phyloP scores from a whole-genome alignment of 2,888 invertebrate genomes.

The Caenorhabditis zanzibari region DNA sequence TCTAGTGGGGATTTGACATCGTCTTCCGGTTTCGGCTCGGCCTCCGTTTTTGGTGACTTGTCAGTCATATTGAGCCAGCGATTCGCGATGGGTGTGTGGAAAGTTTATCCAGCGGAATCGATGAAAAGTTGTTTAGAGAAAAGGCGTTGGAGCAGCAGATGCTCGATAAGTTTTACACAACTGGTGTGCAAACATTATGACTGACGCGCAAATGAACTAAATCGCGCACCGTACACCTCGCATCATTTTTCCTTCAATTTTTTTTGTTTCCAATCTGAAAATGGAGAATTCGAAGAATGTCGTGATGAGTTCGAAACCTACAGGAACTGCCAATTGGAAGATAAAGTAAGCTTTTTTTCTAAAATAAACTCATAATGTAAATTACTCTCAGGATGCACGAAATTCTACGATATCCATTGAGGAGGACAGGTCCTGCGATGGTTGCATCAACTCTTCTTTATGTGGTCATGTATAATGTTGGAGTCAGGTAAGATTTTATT shows the following conservation, averaged over 20 bases:
- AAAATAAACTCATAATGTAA: neutral
- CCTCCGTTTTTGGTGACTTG: neutral
- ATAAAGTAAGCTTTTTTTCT: slow-evolving; percentile 31
- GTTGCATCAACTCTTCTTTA: slow-evolving; percentile 45
- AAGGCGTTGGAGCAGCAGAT: neutral
- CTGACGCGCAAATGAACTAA: slow-evolving; percentile 40
- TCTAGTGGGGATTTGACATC: slow-evolving; percentile 51
- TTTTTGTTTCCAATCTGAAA: neutral
- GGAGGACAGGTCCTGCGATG: slow-evolving; percentile 50
- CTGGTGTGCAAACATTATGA: slow-evolving; percentile 26
- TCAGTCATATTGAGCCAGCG: slow-evolving; percentile 3
- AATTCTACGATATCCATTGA: slow-evolving; percentile 46
- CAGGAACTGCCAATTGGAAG: slow-evolving; percentile 59
- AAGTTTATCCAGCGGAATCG: too few relatives aligned
- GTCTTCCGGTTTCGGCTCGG: slow-evolving; percentile 6
- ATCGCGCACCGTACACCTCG: slow-evolving; percentile 30
- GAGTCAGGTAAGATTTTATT: slow-evolving; percentile 40
- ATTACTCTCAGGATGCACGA: slow-evolving; percentile 37
- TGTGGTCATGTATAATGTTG: slow-evolving; percentile 47
- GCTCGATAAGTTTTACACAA: slow-evolving; percentile 11
- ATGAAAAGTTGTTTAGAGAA: neutral
- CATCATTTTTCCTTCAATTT: neutral
- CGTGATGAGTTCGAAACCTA: slow-evolving; percentile 46
- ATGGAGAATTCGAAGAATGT: slow-evolving; percentile 39
- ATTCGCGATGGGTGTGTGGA: neutral